Base-by-base conservation (phyloP, 2,888 invertebrate genomes). In the Drosophila formosana region DNA sequence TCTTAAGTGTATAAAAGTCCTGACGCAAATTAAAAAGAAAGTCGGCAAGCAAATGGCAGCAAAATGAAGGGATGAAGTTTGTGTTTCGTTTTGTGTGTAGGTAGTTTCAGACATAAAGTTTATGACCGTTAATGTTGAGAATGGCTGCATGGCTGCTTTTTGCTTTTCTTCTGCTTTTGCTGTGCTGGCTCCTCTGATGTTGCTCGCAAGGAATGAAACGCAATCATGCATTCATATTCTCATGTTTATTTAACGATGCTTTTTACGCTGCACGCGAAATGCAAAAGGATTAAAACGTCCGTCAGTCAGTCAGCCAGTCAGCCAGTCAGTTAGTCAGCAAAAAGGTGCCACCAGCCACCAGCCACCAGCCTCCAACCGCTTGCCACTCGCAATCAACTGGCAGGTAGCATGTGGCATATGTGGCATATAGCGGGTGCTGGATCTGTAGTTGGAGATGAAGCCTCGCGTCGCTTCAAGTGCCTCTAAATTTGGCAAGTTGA, bases 161-260 rank as follows among this genome's bases (percentile, higher is more conserved):
- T 30, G 30, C 30, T 6, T 5, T 5, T 28, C 28, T 4, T 4
- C 28, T 28, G 28, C 28, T 28, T 2, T 28, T 5, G 28, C 28
- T 3, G 28, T 28, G 28, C 28, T 28, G 28, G 28, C 30, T 30
- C 30, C 30, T 30, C 30, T 30, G 34, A 18, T 13, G 45, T 23
- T 37, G 11, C 13, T 37, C 23, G 37, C 41, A 8, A 32, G 25
- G 41, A 25, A 34, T 52, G 60, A 57, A 47, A 43, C 62, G 66
- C 66, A 82, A 82, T 83, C 85, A 75, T 87, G 75, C 85, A 83
- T 83, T 85, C 83, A 83, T 85, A 85, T 88, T 70, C 86, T 87
- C 82, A 83, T 85, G 82, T 83, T 87, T 88, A 83, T 88, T 88
- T 88, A 85, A 83, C 88, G 83, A 87, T 80, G 88, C 85, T 82